Percentiles rank a stretch among this genome's conserved stretches.
Conservation (phyloP, 2,888 invertebrate species). For the Eilema griseolum region DNA sequence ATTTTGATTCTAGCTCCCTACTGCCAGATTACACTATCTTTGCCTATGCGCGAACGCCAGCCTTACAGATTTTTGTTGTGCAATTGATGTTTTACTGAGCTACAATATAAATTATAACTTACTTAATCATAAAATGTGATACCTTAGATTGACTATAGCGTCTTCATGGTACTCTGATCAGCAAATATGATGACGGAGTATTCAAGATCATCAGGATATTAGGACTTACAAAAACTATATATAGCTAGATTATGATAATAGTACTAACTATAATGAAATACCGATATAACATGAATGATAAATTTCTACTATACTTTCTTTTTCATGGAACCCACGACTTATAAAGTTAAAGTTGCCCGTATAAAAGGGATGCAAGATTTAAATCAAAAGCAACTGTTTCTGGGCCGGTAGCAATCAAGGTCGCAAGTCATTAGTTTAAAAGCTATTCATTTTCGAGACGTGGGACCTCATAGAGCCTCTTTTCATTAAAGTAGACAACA, state of each 20-base stretch:
- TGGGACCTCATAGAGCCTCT: slow-evolving; percentile 33
- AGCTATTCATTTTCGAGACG: slow-evolving; percentile 37
- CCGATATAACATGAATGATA: too few relatives aligned
- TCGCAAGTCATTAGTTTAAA: slow-evolving; percentile 47
- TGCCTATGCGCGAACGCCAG: too few relatives aligned
- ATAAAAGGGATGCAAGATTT: slow-evolving; percentile 36
- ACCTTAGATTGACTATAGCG: neutral
- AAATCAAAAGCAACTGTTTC: slow-evolving; percentile 30
- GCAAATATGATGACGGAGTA: neutral
- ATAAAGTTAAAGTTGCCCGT: neutral
- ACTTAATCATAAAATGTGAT: neutral
- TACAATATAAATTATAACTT: neutral
- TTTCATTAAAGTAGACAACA: slow-evolving; percentile 49
- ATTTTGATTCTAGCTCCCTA: too few relatives aligned
- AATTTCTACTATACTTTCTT: neutral
- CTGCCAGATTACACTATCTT: too few relatives aligned
- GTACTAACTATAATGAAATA: neutral
- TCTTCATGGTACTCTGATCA: neutral
- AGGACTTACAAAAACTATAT: neutral
- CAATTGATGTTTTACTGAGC: neutral
- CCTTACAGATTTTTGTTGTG: too few relatives aligned
- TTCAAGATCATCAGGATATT: neutral
- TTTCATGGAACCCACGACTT: neutral
- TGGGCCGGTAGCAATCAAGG: slow-evolving; percentile 38
- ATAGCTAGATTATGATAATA: neutral